Conservation (phyloP, 2,797 vertebrate genomes). For the Pantherophis vulpinus region DNA sequence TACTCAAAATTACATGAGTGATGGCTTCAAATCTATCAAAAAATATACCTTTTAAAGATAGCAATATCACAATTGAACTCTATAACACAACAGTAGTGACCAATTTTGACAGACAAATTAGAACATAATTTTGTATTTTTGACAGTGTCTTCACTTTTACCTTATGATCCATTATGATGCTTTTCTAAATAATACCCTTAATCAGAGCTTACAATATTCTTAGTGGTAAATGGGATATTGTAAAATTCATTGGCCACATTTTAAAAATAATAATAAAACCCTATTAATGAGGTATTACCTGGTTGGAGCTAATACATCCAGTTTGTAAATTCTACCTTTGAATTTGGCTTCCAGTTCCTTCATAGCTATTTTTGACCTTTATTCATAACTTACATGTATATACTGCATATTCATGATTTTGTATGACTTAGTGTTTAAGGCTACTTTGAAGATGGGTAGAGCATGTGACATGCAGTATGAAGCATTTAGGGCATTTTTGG, state of each 20-base stretch:
- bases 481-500: background rate
- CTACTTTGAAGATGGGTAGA: background rate
- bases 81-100: background rate
- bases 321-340: background rate
- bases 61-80: background rate
- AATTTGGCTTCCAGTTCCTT: background rate
- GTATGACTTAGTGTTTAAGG: background rate
- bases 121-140: background rate
- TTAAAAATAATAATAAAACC: background rate
- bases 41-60: background rate
- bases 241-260: background rate
- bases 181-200: constrained; percentile 29
- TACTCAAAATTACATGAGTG: background rate
- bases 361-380: background rate
- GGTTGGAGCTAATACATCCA: background rate
- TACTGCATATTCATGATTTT: background rate
- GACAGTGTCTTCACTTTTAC: background rate
- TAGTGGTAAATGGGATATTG: background rate
- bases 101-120: background rate
- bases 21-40: background rate
- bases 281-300: background rate
- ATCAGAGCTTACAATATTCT: background rate
- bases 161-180: background rate
- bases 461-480: background rate
- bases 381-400: background rate